Conservation (phyloP, 2,797 vertebrate species). For the Nothura maculosa region DNA sequence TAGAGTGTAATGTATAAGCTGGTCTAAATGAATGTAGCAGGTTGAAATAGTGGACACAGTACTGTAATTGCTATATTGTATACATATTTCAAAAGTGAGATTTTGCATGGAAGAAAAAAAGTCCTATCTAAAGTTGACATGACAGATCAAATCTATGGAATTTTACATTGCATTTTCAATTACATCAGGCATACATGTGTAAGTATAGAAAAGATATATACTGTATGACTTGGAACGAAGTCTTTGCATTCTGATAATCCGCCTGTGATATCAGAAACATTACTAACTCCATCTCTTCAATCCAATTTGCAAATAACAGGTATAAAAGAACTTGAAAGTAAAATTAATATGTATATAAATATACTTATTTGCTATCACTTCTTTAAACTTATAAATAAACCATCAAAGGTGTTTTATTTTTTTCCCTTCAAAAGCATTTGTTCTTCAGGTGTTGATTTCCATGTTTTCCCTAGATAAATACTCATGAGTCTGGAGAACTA, state of each 20-base stretch:
- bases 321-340: neutral
- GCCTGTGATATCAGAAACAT: neutral
- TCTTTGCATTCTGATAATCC: neutral
- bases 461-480: neutral
- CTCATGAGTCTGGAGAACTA: neutral
- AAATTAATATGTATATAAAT: neutral
- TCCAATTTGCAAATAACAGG: neutral
- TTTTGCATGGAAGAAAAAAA: neutral
- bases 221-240: neutral
- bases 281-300: neutral
- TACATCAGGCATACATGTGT: neutral
- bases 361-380: neutral
- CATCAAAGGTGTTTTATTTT: neutral
- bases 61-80: constrained; percentile 20
- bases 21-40: constrained; percentile 51
- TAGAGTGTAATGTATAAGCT: constrained; percentile 52
- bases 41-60: constrained; percentile 30
- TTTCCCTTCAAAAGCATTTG: neutral
- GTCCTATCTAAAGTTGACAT: neutral
- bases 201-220: neutral
- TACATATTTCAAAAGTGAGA: constrained; percentile 4
- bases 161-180: neutral
- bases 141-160: neutral
- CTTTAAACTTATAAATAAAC: neutral
- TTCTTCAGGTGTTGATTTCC: constrained; percentile 13